phyloP scores from a whole-genome alignment of 2,113 vertebrate species.

The Sarotherodon lohbergeri region DNA sequence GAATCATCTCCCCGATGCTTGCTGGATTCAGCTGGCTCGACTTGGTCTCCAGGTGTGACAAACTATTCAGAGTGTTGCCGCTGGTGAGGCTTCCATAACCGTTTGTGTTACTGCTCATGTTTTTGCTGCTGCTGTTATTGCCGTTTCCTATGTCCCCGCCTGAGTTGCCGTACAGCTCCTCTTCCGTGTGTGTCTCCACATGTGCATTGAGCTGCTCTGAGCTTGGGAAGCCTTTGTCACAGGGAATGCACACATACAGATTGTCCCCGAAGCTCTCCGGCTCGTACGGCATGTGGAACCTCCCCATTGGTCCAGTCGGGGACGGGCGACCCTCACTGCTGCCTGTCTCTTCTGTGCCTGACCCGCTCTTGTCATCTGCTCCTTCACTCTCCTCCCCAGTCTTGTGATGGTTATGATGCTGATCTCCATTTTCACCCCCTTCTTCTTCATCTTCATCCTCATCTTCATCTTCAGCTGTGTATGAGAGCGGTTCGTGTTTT shows the following conservation, averaged over 20 bases:
- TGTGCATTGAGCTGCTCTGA: slow-evolving; percentile 98
- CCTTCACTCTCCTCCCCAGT: slow-evolving; percentile 72
- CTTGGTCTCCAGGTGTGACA: slow-evolving; percentile 79
- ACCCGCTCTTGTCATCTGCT: slow-evolving; percentile 85
- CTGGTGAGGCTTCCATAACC: slow-evolving; percentile 57
- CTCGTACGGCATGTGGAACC: slow-evolving; percentile 92
- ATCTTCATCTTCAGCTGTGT: slow-evolving; percentile 82
- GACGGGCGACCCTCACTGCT: slow-evolving; percentile 91
- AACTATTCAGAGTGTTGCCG: slow-evolving; percentile 41
- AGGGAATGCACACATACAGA: slow-evolving; percentile 97
- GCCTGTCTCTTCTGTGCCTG: slow-evolving; percentile 91
- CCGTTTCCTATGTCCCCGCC: slow-evolving; percentile 73
- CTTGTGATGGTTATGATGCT: slow-evolving; percentile 70
- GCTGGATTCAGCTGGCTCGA: slow-evolving; percentile 70
- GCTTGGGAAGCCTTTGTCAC: slow-evolving; percentile 97
- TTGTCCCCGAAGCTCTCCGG: slow-evolving; percentile 97
- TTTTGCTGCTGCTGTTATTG: slow-evolving; percentile 57
- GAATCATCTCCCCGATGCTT: slow-evolving; percentile 81
- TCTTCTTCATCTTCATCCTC: slow-evolving; percentile 82
- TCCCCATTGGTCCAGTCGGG: slow-evolving; percentile 79
- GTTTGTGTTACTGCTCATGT: slow-evolving; percentile 56
- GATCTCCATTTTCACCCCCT: slow-evolving; percentile 77
- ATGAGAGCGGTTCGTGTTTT: slow-evolving; percentile 86
- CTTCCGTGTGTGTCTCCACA: slow-evolving; percentile 95
- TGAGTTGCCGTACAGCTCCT: slow-evolving; percentile 83